Conservation (phyloP, 2,113 vertebrate genomes). For the Rhabdomys dilectus region DNA sequence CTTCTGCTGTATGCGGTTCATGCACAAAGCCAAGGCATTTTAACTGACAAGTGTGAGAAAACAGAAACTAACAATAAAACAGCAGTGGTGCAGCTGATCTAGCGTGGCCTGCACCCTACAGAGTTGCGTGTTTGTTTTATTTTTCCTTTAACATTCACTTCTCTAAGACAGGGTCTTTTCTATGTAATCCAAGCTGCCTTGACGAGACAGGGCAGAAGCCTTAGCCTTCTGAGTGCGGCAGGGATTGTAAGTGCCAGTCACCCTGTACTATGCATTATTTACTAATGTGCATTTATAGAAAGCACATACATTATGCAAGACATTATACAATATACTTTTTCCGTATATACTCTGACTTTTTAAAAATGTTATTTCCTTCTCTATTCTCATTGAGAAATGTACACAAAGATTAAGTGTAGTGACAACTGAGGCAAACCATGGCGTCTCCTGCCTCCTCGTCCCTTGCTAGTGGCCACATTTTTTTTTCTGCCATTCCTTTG, state of each 20-base stretch:
- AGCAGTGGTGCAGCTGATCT: background rate
- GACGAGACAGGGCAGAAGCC: background rate
- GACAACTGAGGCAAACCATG: background rate
- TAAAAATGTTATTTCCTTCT: background rate
- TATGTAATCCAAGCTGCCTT: background rate
- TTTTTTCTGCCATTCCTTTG: constrained; percentile 57
- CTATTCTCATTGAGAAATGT: constrained; percentile 61
- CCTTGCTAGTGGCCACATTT: background rate
- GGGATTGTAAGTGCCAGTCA: background rate
- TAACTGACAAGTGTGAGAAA: background rate
- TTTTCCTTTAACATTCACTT: background rate
- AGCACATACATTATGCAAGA: background rate
- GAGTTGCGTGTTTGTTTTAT: background rate
- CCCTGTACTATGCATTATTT: background rate
- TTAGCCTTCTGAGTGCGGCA: background rate
- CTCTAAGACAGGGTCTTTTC: background rate
- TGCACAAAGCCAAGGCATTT: background rate
- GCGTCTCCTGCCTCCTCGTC: constrained; percentile 65
- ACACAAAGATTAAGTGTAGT: background rate
- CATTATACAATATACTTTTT: background rate
- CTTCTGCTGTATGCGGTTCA: background rate
- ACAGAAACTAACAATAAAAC: background rate
- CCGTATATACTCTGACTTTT: background rate
- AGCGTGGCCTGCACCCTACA: background rate
- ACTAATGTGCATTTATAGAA: background rate